A percentile compares a stretch with the other conserved stretches of the same genome.
Evolutionary conservation across 2,797 vertebrate genomes (phyloP).

Genomic region (Acanthopagrus latus): DNA sequence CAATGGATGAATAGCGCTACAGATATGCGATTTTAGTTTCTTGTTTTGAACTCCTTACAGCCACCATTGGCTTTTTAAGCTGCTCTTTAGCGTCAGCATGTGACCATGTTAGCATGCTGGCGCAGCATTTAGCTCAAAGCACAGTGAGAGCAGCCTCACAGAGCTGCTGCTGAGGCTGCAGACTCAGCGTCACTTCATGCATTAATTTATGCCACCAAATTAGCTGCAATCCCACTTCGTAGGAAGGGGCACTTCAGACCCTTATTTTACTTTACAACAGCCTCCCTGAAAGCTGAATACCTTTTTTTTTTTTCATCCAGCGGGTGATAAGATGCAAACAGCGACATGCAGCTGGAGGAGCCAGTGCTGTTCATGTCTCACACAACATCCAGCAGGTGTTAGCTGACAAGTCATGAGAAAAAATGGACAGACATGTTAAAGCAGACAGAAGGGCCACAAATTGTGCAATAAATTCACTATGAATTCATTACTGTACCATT

Average conservation of each 20-base stretch:
- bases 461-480: neutral
- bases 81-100: constrained; percentile 11
- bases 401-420: neutral
- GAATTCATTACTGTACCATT: neutral
- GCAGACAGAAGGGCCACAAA: neutral
- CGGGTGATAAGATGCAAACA: neutral
- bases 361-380: constrained; percentile 2
- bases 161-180: neutral
- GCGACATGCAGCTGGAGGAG: neutral
- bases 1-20: too few species aligned
- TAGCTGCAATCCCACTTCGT: neutral
- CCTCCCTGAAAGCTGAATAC: neutral
- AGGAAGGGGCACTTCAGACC: neutral
- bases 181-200: neutral
- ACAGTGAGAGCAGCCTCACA: constrained; percentile 1
- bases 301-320: neutral
- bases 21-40: too few species aligned
- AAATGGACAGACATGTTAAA: constrained; percentile 1
- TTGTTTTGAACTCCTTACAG: too few species aligned
- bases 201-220: neutral
- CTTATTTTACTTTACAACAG: neutral
- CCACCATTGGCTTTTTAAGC: too few species aligned
- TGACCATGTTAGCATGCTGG: constrained; percentile 6
- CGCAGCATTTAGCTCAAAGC: constrained; percentile 10
- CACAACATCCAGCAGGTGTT: constrained; percentile 26